Evolutionary conservation across 2,888 invertebrate genomes (phyloP).

Genomic region (Dasysyrphus tricinctus): DNA sequence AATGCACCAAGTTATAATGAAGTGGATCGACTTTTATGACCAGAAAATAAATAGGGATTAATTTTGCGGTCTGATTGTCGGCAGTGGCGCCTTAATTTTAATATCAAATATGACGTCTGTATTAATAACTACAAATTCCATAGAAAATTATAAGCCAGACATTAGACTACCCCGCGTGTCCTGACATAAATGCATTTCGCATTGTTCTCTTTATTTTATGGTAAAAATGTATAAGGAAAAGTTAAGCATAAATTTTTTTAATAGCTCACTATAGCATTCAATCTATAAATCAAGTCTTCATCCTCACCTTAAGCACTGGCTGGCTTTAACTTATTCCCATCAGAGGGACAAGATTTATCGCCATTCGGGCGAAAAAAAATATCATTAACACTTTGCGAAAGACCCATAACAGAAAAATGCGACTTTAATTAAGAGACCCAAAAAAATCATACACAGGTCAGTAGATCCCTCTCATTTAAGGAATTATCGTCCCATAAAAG

Average conservation of each 20-base stretch:
- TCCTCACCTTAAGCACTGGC: conserved; percentile 6
- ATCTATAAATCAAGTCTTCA: conserved; percentile 52
- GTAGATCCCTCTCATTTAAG: conserved; percentile 22
- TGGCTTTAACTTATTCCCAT: neutral
- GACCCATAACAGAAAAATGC: conserved; percentile 44
- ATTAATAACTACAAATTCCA: conserved; percentile 2
- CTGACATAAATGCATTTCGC: neutral
- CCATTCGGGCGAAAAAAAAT: conserved; percentile 18
- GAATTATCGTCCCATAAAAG: conserved; percentile 45
- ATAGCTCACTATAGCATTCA: conserved; percentile 33
- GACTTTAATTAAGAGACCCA: conserved; percentile 67
- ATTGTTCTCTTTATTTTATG: conserved; percentile 3
- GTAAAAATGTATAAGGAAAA: neutral
- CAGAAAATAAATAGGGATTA: conserved; percentile 19
- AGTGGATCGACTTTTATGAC: conserved; percentile 23
- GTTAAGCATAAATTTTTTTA: conserved; percentile 40
- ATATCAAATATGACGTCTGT: conserved; percentile 13
- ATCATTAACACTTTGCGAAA: conserved; percentile 46
- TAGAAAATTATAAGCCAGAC: conserved; percentile 6
- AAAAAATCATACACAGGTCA: conserved; percentile 54
- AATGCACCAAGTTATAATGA: conserved; percentile 26
- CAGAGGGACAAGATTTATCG: conserved; percentile 56
- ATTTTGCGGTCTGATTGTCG: conserved; percentile 32
- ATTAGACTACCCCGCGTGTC: no score
- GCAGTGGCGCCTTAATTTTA: conserved; percentile 35